Evolutionary conservation across 30 jellyfish, hydroid and myxozoan species (phyloP).

Genomic region (Aurelia aurita): DNA sequence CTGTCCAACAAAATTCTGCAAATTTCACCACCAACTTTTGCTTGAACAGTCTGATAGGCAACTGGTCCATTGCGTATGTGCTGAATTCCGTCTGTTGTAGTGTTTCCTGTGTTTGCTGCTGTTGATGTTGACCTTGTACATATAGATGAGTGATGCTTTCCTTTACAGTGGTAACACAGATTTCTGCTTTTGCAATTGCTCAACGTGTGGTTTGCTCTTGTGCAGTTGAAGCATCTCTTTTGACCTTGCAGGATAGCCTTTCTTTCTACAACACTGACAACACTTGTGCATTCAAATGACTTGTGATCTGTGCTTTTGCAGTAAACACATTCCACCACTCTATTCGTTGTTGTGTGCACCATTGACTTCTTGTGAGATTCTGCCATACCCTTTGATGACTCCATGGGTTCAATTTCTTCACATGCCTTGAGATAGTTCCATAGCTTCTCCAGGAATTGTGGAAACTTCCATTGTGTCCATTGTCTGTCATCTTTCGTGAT

Average conservation of each 20-base stretch:
- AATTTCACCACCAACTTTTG: slow-evolving; percentile 11
- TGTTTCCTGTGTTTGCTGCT: too few species aligned
- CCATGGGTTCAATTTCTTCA: slow-evolving; percentile 58
- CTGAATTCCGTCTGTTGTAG: slow-evolving; percentile 9
- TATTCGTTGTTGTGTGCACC: slow-evolving; percentile 39
- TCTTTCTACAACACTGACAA: slow-evolving; percentile 33
- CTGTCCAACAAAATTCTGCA: slow-evolving; percentile 53
- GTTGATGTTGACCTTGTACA: slow-evolving; percentile 10
- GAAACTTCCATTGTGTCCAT: slow-evolving; percentile 44
- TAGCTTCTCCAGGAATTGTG: slow-evolving; percentile 20
- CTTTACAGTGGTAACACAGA: slow-evolving; percentile 37
- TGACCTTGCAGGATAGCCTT: slow-evolving; percentile 26
- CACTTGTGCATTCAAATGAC: slow-evolving; percentile 50
- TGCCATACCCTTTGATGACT: background rate
- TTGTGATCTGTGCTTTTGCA: slow-evolving; percentile 33
- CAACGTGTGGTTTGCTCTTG: slow-evolving; percentile 34
- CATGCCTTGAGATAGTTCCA: slow-evolving; percentile 54
- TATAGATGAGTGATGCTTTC: slow-evolving; percentile 50
- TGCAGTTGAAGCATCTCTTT: slow-evolving; percentile 53
- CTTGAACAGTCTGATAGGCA: slow-evolving; percentile 53
- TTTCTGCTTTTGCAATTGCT: slow-evolving; percentile 43
- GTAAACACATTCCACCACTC: slow-evolving; percentile 48
- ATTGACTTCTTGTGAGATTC: background rate
- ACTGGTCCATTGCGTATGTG: slow-evolving; percentile 59
- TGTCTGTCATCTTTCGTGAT: slow-evolving; percentile 50